Evolutionary conservation across 2,888 invertebrate genomes (phyloP).

Genomic region (Andrena haemorrhoa): DNA sequence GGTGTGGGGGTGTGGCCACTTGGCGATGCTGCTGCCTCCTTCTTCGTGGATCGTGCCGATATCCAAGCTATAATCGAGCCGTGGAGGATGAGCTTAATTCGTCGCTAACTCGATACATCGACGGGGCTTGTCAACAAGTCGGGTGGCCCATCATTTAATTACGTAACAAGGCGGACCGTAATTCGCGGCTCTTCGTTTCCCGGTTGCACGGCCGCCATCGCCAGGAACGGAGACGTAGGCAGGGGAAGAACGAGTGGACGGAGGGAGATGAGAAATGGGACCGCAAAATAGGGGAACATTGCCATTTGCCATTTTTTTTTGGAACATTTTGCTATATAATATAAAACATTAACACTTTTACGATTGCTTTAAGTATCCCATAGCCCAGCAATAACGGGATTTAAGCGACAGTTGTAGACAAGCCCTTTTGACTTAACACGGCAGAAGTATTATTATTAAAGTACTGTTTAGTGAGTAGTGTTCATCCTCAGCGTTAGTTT

Average conservation of each 20-base stretch:
- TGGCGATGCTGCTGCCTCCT: conserved; percentile 28
- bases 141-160: conserved; percentile 81
- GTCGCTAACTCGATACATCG: conserved; percentile 79
- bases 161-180: conserved; percentile 74
- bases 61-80: conserved; percentile 72
- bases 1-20: conserved; percentile 6
- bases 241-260: too few species aligned
- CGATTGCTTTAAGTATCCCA: too few species aligned
- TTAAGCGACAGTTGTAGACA: too few species aligned
- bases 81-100: conserved; percentile 73
- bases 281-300: neutral
- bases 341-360: too few species aligned
- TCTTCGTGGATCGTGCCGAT: conserved; percentile 60
- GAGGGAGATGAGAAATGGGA: neutral
- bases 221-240: neutral
- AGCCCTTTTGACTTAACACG: too few species aligned
- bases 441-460: too few species aligned
- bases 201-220: conserved; percentile 22
- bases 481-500: too few species aligned
- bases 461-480: too few species aligned
- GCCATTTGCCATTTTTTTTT: too few species aligned
- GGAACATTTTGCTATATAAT: too few species aligned
- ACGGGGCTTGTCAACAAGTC: conserved; percentile 78
- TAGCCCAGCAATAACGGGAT: too few species aligned
- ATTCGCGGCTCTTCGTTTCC: conserved; percentile 49